Evolutionary conservation across 1,140 invertebrate genomes (phyloP).

Genomic region (Druon quercuslanigerum): DNA sequence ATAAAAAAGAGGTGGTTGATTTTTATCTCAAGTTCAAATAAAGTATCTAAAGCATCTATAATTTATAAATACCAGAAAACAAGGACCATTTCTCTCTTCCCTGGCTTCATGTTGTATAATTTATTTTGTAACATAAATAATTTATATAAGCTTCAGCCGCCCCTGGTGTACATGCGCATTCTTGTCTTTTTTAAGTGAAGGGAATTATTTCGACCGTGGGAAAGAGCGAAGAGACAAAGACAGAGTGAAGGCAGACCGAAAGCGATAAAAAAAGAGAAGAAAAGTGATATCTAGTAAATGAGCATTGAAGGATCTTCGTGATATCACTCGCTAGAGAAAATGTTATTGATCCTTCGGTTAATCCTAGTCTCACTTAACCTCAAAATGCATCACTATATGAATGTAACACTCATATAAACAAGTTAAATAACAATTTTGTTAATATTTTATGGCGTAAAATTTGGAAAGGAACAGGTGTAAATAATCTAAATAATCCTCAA

Average conservation of each 20-base stretch:
- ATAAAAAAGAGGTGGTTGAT: too few relatives aligned
- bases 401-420: not conserved
- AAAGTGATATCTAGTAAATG: not conserved
- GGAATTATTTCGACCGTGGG: slow-evolving; percentile 6
- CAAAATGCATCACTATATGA: not conserved
- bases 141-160: not conserved
- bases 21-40: too few relatives aligned
- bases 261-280: slow-evolving; percentile 9
- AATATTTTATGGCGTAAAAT: not conserved
- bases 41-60: too few relatives aligned
- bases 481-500: not conserved
- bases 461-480: not conserved
- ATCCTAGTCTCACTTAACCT: not conserved
- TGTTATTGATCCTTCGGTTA: not conserved
- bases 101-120: not conserved
- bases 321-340: not conserved
- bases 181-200: not conserved
- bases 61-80: too few relatives aligned
- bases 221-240: slow-evolving; percentile 17
- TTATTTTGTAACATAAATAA: not conserved
- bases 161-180: not conserved
- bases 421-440: not conserved
- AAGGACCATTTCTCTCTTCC: too few relatives aligned
- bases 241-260: not conserved
- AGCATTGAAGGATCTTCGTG: not conserved